These are phyloP conservation scores for Caenorhabditis sp. DNA, from an alignment of 2,888 invertebrate species.

Conservation along the genomic window DNA sequence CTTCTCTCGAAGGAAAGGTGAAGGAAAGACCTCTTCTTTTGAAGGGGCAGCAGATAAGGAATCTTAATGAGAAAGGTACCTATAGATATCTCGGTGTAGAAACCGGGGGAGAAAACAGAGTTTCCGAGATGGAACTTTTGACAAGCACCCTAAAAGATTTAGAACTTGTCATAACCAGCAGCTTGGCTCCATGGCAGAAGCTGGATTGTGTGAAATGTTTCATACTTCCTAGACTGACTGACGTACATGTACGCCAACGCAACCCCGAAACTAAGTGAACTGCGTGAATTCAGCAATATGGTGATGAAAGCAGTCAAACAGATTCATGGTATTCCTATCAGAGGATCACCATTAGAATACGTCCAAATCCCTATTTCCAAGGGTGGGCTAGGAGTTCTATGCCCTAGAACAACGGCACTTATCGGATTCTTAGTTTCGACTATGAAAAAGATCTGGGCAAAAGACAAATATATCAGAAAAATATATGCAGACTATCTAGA, in stretches of 20 bases:
- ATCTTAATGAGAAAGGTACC: conserved; percentile 2
- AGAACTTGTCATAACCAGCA: background rate
- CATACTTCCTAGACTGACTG: conserved; percentile 11
- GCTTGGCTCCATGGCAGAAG: conserved; percentile 11
- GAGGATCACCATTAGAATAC: conserved; percentile 9
- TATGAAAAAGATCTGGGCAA: conserved; percentile 16
- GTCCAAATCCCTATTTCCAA: conserved; percentile 6
- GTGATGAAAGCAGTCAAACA: conserved; percentile 3
- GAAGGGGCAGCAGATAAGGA: conserved; percentile 5
- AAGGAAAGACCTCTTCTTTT: background rate
- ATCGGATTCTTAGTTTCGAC: conserved; percentile 7
- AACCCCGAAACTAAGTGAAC: conserved; percentile 3
- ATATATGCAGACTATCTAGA: conserved; percentile 2
- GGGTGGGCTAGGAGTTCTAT: too few relatives aligned
- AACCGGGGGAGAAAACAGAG: conserved; percentile 3
- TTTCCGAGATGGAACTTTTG: conserved; percentile 2
- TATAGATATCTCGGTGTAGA: conserved; percentile 21
- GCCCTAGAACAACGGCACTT: conserved; percentile 2
- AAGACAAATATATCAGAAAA: conserved; percentile 7
- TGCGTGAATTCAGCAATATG: conserved; percentile 3
- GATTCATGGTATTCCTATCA: conserved; percentile 2
- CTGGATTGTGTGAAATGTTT: conserved; percentile 13
- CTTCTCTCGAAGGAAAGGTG: conserved; percentile 9
- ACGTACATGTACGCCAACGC: too few relatives aligned
- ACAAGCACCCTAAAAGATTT: background rate